Evolutionary conservation across 2,797 vertebrate species (phyloP), one percentile per base, ranked within the genome.

Genomic region (Streptopelia turtur): DNA sequence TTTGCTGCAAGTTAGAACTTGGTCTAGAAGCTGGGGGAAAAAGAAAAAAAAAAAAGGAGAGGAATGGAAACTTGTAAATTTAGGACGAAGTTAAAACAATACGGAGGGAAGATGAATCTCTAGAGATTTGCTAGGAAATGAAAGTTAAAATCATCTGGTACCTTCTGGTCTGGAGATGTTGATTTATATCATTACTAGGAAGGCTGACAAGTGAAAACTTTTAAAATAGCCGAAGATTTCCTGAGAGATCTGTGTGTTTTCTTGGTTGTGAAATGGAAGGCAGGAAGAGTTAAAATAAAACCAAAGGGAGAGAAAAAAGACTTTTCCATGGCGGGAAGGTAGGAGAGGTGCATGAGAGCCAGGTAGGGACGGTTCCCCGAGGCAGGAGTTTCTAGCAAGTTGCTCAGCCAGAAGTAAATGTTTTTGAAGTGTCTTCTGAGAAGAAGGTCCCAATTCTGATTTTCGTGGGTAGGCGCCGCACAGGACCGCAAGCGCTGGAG

Each of bases 91-190:
- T 87, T 95, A 92, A 95, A 95, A 90, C 87, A 92, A 56, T 93
- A 52, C 50, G 75, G 71, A 86, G 79, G 77, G 69, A 91, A 90
- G 59, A 56, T 59, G 41, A 74, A 87, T 85, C 88, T 90, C 91
- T 50, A 30, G 95, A 90, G 93, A 45, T 77, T 77, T 87, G 47
- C 60, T 95, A 87, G 96, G 94, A 97, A 97, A 95, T 86, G 13
- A 66, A 95, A 82, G 88, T 69, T 95, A 93, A 96, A 94, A 84
- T 95, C 81, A 47, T 89, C 41, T 91, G 52, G 74, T 90, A 91
- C 59, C 53, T 63, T 83, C 55, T 80, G 49, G 59, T 84, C 59
- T 37, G 11, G 75, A 81, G 35, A 31, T 60, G 43, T 55, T 93
- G 85, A 95, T 94, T 96, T 93, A 87, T 95, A 8, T 68, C 4